These are phyloP conservation scores for Phrynosoma blainvillii DNA, from an alignment of 2,113 vertebrate genomes.

Conservation along the genomic window DNA sequence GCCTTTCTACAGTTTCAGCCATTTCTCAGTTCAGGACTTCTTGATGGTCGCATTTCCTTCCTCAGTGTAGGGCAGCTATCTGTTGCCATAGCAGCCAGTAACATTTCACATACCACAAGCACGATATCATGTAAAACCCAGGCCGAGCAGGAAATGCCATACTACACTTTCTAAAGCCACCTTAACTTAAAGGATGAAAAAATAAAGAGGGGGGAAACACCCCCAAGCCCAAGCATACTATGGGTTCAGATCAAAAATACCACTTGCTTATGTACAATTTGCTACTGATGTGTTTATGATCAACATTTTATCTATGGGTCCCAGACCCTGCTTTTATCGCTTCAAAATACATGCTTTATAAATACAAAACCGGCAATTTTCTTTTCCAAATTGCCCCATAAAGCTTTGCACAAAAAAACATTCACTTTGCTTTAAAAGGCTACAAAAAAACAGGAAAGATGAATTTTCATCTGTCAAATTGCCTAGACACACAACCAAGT, in stretches of 20 bases:
- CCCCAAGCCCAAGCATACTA: accelerated
- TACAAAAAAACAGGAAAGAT: background rate
- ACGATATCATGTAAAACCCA: conserved; percentile 52
- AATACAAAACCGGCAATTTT: conserved; percentile 30
- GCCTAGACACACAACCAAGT: background rate
- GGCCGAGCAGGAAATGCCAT: conserved; percentile 69
- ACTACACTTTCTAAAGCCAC: conserved; percentile 59
- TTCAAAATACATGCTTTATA: background rate
- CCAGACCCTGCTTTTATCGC: conserved; percentile 27
- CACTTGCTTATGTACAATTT: background rate
- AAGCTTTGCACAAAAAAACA: conserved; percentile 17
- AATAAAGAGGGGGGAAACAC: accelerated
- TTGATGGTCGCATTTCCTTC: conserved; percentile 38
- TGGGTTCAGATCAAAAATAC: conserved; percentile 6
- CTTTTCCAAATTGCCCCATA: background rate
- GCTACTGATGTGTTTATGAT: conserved; percentile 20
- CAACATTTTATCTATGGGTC: background rate
- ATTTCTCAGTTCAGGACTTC: conserved; percentile 48
- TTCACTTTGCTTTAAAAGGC: conserved; percentile 38
- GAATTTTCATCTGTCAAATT: background rate
- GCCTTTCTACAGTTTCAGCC: conserved; percentile 12
- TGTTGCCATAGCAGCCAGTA: conserved; percentile 77
- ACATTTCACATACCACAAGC: conserved; percentile 68
- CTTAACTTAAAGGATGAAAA: conserved; percentile 33
- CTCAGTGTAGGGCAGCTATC: conserved; percentile 62